These are phyloP conservation scores for Epinephelus fuscoguttatus DNA, from an alignment of 2,113 vertebrate species.

Conservation along the genomic window DNA sequence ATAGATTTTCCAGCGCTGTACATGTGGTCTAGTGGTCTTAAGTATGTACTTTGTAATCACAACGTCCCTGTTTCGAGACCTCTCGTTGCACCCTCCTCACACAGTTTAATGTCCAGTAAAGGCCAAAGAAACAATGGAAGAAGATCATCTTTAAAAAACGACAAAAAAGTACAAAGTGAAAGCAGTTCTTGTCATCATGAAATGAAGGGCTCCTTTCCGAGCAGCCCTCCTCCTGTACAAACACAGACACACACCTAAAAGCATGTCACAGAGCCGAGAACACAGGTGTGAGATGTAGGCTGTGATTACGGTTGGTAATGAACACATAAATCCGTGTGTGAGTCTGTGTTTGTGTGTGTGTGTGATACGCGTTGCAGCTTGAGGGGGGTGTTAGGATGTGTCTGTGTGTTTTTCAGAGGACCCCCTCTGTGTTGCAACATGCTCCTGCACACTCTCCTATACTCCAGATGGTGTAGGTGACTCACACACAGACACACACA, in stretches of 20 bases:
- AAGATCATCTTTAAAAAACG: background rate
- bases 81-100: background rate
- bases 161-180: background rate
- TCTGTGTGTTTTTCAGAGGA: conserved; percentile 72
- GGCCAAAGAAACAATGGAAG: background rate
- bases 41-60: background rate
- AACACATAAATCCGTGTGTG: conserved; percentile 54
- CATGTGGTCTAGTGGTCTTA: background rate
- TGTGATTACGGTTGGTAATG: conserved; percentile 72
- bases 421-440: conserved; percentile 81
- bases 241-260: conserved; percentile 39
- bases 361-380: conserved; percentile 49
- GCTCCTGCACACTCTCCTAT: conserved; percentile 71
- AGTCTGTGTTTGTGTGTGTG: conserved; percentile 23
- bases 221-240: background rate
- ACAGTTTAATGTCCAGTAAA: background rate
- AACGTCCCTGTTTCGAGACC: background rate
- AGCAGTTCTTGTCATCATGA: background rate
- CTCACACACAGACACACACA: conserved; percentile 60
- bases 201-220: conserved; percentile 14
- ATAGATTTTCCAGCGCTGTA: background rate
- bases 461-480: conserved; percentile 85
- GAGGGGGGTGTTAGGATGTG: conserved; percentile 59
- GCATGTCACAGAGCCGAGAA: conserved; percentile 61
- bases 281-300: conserved; percentile 70